Conservation (phyloP, 2,113 vertebrate species). For the Puntigrus tetrazona region DNA sequence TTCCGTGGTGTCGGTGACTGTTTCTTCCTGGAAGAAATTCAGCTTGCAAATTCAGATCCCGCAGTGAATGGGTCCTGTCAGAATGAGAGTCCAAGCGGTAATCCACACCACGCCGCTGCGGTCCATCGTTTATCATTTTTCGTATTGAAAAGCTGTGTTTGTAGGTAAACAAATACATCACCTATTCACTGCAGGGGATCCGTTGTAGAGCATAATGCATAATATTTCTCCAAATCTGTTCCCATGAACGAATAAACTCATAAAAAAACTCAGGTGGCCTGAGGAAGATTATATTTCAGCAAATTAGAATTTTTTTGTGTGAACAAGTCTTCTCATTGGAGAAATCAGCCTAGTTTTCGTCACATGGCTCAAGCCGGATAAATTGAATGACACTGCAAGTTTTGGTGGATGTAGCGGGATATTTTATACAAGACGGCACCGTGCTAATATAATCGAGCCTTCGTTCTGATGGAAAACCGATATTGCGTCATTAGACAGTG, state of each 20-base stretch:
- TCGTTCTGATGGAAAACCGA: conserved; percentile 66
- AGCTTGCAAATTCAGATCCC: not conserved
- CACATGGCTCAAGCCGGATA: not conserved
- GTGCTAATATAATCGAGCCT: not conserved
- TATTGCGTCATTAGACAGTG: conserved; percentile 59
- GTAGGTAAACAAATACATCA: not conserved
- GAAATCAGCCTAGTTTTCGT: not conserved
- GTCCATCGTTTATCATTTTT: no score
- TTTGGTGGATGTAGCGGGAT: not conserved
- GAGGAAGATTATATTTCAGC: not conserved
- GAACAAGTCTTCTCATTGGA: not conserved
- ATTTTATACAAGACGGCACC: not conserved
- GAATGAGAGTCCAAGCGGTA: not conserved
- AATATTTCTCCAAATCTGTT: not conserved
- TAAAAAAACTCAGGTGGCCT: not conserved
- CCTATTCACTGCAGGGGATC: no score
- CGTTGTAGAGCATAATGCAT: not conserved
- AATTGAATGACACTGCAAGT: conserved; percentile 17
- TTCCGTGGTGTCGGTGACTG: not conserved
- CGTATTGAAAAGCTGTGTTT: not conserved
- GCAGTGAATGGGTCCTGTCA: not conserved
- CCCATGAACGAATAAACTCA: not conserved
- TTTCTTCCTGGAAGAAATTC: not conserved
- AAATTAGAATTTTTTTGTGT: not conserved
- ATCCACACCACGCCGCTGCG: no score